These are phyloP conservation scores for Aporophyla lueneburgensis DNA, from an alignment of 2,888 invertebrate species.

Conservation along the genomic window DNA sequence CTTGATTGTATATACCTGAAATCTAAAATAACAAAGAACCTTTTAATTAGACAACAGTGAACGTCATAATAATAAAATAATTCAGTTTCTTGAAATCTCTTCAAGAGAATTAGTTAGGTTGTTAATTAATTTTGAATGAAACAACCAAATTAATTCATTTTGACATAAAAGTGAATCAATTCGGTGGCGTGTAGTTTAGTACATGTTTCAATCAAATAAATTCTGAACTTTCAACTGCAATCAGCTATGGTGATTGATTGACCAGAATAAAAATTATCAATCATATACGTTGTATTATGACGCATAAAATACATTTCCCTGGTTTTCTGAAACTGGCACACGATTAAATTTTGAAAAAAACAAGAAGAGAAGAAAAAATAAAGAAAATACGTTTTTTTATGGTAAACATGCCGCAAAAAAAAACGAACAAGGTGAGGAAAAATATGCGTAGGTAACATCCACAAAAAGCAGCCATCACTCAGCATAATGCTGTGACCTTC, in stretches of 20 bases:
- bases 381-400: not conserved
- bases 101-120: not conserved
- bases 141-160: not conserved
- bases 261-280: not conserved
- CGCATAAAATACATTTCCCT: not conserved
- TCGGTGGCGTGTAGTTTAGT: not conserved
- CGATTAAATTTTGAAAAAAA: not conserved
- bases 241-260: not conserved
- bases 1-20: constrained; percentile 33
- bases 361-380: not conserved
- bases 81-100: not conserved
- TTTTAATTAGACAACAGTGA: not conserved
- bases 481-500: not conserved
- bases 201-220: no score
- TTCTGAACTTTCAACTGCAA: no score
- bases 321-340: not conserved
- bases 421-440: not conserved
- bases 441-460: not conserved
- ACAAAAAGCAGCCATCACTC: not conserved
- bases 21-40: not conserved
- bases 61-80: not conserved
- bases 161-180: not conserved
- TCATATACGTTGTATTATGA: not conserved
- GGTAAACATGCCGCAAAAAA: not conserved
- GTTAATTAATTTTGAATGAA: not conserved